Percentiles rank a stretch among this genome's conserved stretches.
Conservation (phyloP, 1,140 invertebrate genomes). For the Drosophila simulans region DNA sequence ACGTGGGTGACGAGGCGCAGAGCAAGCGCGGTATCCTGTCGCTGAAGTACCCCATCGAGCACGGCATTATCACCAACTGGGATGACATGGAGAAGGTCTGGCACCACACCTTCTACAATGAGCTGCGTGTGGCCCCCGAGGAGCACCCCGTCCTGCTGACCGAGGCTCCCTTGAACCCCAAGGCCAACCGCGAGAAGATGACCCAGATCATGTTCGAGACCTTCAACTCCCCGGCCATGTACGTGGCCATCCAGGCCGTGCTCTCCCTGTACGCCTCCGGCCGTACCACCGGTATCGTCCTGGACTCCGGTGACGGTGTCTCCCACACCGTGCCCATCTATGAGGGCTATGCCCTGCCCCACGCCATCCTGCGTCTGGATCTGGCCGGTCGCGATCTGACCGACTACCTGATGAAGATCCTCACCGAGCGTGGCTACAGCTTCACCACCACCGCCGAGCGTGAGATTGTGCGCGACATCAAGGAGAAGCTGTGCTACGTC, state of each 20-base stretch:
- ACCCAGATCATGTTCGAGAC: conserved; percentile 94
- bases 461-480: conserved; percentile 94
- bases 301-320: conserved; percentile 94
- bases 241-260: conserved; percentile 91
- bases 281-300: conserved; percentile 93
- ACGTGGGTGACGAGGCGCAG: conserved; percentile 95
- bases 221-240: conserved; percentile 92
- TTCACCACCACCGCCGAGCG: conserved; percentile 91
- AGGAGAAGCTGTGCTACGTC: conserved; percentile 94
- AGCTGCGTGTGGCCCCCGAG: conserved; percentile 95
- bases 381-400: conserved; percentile 95
- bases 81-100: conserved; percentile 94
- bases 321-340: conserved; percentile 95
- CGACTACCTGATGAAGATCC: conserved; percentile 94
- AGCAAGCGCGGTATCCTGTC: conserved; percentile 93
- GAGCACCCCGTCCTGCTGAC: conserved; percentile 95
- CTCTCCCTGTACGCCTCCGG: conserved; percentile 93
- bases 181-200: conserved; percentile 93
- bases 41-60: conserved; percentile 91
- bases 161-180: conserved; percentile 94
- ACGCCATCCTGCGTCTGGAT: conserved; percentile 95
- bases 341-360: conserved; percentile 90
- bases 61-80: conserved; percentile 94
- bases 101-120: conserved; percentile 94
- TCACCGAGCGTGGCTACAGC: conserved; percentile 91